Evolutionary conservation across 2,888 invertebrate genomes (phyloP), one percentile per base, ranked within the genome.

Genomic region (Megamerina dolium): DNA sequence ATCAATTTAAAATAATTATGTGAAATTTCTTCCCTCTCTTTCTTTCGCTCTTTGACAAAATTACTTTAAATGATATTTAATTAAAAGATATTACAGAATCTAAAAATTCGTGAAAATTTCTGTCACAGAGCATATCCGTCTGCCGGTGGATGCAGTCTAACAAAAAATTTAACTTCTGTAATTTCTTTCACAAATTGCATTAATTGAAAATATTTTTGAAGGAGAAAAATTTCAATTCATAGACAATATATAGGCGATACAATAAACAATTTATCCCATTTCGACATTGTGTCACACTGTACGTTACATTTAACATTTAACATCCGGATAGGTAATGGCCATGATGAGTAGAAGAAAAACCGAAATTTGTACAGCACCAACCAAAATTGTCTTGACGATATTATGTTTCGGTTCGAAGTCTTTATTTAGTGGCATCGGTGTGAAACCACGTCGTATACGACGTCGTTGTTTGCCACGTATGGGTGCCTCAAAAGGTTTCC

Each of bases 291-390:
- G n/a, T n/a, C n/a, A n/a, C n/a, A n/a, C n/a, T n/a, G n/a, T n/a
- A n/a, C n/a, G n/a, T n/a, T n/a, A n/a, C n/a, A n/a, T n/a, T 10
- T 18, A 58, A 40, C 66, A 64, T 16, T 51, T 52, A 4, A 53
- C 12, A 18, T 68, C 64, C 26, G 68, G 68, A 54, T 64, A 66
- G 34, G 57, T 54, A 5, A 69, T 48, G 6, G 67, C 68, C 56
- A 61, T 56, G 33, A 64, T 53, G 9, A 69, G 56, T 34, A 61
- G 37, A 13, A 66, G 38, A 30, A 63, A 61, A 5, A 64, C 48
- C 8, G 56, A 54, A 3, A 68, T 48, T 37, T 69, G 68, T 3
- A 61, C 41, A 5, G 56, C 21, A 21, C 63, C 63, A 1, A 67
- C 54, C 2, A 68, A 43, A 1, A 67, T 38, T 1, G 52, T 61